phyloP scores from a whole-genome alignment of 2,797 vertebrate species.

The Ctenopoma kingsleyae region DNA sequence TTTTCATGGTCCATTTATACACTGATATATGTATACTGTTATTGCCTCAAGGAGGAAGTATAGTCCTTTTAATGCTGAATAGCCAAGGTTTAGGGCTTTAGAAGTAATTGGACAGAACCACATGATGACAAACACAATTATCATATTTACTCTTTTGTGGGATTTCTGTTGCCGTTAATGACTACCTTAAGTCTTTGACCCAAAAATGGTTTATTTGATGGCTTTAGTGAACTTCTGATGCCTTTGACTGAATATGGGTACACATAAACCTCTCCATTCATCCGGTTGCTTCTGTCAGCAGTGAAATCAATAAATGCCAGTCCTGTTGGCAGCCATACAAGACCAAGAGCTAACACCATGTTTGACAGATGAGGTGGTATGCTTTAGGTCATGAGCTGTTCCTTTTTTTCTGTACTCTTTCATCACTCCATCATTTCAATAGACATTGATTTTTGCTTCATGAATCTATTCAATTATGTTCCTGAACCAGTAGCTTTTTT shows the following conservation, averaged over 20 bases:
- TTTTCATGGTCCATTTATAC: no score
- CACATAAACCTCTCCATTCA: neutral
- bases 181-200: no score
- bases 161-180: no score
- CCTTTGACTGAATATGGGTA: neutral
- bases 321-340: neutral
- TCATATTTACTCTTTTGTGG: no score
- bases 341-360: neutral
- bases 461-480: neutral
- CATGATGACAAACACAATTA: neutral
- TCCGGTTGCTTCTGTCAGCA: neutral
- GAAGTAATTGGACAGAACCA: neutral
- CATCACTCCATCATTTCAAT: neutral
- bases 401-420: neutral
- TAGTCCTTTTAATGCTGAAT: no score
- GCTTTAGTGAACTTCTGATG: no score
- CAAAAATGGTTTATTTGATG: no score
- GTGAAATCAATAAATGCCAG: neutral
- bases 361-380: neutral
- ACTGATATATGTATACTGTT: no score
- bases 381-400: neutral
- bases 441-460: neutral
- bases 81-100: no score
- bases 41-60: no score
- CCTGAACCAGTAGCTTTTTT: no score